Base-by-base conservation (phyloP, 2,888 invertebrate genomes). In the Tethea ocularis region DNA sequence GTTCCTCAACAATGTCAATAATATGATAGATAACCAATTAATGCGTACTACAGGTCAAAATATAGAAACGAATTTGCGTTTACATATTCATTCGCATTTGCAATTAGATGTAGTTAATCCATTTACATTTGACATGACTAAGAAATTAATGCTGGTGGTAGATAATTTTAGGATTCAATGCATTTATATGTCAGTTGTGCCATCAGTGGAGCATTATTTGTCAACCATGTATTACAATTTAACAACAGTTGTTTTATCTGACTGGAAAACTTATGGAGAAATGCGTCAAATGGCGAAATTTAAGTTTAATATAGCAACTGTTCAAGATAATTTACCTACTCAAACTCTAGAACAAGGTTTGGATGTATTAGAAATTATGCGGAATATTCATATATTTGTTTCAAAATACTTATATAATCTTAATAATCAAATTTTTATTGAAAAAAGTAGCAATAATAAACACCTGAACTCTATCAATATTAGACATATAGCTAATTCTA, bases 181-280 rank as follows among this genome's bases (percentile, higher is more conserved):
- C 56, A 82, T 93, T 33, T 95, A 94, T 75, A 92, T 96, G 78
- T 94, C 95, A 66, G 88, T 96, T 22, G 94, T 95, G 86, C 94
- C 96, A 90, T 87, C 81, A 57, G 95, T 98, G 10, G 99, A 99
- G 84, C 96, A 97, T 80, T 99, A 99, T 88, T 94, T 99, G 68
- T 98, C 98, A 76, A 96, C 95, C 68, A 98, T 97, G 82, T 99
- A 99, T 89, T 99, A 99, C 88, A 99, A 99, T 92, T 93, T 99
- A 74, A 99, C 99, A 0, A 98, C 99, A 1, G 98, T 99, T 33
- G 98, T 99, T 8, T 92, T 99, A 53, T 98, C 99, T 72, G 99
- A 99, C 87, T 99, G 99, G 98, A 97, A 97, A 86, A 98, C 98
- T 0, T 99, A 99, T 83, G 97, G 98, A 20, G 98, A 98, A 89